Evolutionary conservation across 2,113 vertebrate genomes (phyloP).

Genomic region (Eublepharis macularius): DNA sequence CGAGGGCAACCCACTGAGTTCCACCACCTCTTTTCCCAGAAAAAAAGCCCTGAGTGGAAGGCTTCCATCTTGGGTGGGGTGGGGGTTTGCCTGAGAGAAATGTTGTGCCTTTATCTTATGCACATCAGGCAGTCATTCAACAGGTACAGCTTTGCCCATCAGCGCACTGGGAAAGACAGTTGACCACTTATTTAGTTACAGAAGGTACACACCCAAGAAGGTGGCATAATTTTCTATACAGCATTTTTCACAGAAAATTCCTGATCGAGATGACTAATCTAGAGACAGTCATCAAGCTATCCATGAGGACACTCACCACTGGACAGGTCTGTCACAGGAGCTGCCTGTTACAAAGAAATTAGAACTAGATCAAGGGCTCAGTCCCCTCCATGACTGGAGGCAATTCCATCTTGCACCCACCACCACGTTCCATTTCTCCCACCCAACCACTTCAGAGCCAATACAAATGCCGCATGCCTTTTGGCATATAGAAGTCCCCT

Average conservation of each 20-base stretch:
- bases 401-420: constrained; percentile 33
- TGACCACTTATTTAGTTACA: background rate
- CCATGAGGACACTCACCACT: constrained; percentile 69
- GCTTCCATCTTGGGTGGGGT: no score
- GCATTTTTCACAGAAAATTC: background rate
- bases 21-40: no score
- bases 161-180: background rate
- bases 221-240: background rate
- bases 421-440: constrained; percentile 42
- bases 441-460: background rate
- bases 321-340: constrained; percentile 71
- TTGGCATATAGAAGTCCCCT: background rate
- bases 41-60: no score
- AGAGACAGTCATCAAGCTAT: background rate
- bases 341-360: constrained; percentile 74
- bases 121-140: background rate
- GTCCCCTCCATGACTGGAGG: no score
- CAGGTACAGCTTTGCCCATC: background rate
- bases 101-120: background rate
- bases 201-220: background rate
- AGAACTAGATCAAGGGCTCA: constrained; percentile 50
- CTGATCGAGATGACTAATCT: background rate
- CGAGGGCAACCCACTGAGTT: no score
- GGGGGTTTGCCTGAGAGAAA: no score
- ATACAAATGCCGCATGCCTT: background rate